Conservation (phyloP, 2,888 invertebrate species). For the Tridacna gigas region DNA sequence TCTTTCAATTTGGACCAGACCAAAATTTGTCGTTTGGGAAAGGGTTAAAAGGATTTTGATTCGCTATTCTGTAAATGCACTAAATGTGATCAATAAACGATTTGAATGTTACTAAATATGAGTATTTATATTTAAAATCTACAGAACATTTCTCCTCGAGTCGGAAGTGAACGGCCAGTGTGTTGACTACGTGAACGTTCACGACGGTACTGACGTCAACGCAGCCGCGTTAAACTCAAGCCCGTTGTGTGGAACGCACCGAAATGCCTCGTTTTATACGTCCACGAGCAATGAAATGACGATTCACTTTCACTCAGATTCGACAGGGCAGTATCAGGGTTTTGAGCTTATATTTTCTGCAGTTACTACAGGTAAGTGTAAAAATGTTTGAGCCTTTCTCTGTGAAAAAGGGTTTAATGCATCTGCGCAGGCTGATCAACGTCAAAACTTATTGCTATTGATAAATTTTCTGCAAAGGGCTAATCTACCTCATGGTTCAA, state of each 20-base stretch:
- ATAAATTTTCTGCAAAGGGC: too few species aligned
- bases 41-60: too few species aligned
- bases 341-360: constrained; percentile 54
- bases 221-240: constrained; percentile 41
- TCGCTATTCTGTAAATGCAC: not conserved
- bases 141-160: constrained; percentile 55
- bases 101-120: not conserved
- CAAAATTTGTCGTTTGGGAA: too few species aligned
- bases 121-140: not conserved
- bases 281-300: constrained; percentile 47
- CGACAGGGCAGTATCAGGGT: constrained; percentile 40
- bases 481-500: too few species aligned
- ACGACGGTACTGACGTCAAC: constrained; percentile 43
- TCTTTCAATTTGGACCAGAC: too few species aligned
- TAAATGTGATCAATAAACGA: not conserved
- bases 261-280: constrained; percentile 27
- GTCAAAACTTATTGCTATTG: too few species aligned
- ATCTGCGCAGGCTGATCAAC: too few species aligned
- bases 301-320: constrained; percentile 54
- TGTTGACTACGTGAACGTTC: constrained; percentile 59
- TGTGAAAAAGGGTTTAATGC: too few species aligned
- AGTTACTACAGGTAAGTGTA: constrained; percentile 42
- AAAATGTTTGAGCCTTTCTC: too few species aligned
- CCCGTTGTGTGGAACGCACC: constrained; percentile 43
- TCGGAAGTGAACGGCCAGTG: constrained; percentile 40